These are phyloP conservation scores for Nestor notabilis DNA, from an alignment of 2,113 vertebrate genomes.

Conservation along the genomic window DNA sequence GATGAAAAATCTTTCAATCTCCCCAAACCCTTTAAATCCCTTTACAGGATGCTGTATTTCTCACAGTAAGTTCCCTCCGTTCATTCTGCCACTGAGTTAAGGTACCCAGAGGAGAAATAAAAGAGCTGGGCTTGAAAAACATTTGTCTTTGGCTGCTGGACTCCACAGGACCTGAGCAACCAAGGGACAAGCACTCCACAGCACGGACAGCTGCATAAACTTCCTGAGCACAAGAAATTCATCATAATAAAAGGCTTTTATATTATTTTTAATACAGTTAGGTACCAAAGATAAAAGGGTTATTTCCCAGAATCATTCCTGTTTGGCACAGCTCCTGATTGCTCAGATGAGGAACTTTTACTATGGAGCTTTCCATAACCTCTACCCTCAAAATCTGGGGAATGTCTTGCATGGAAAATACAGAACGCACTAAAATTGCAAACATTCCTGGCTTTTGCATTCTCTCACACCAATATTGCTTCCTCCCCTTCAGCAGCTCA, in stretches of 20 bases:
- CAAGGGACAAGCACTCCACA: neutral
- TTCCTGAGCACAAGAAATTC: slow-evolving; percentile 55
- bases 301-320: slow-evolving; percentile 64
- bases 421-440: slow-evolving; percentile 4
- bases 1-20: slow-evolving; percentile 55
- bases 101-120: slow-evolving; percentile 32
- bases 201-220: slow-evolving; percentile 57
- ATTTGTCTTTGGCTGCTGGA: slow-evolving; percentile 33
- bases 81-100: slow-evolving; percentile 33
- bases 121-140: neutral
- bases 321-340: slow-evolving; percentile 3
- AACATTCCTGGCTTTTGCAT: slow-evolving; percentile 2
- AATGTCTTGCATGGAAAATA: slow-evolving; percentile 38
- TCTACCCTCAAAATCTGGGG: slow-evolving; percentile 60
- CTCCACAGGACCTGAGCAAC: slow-evolving; percentile 7
- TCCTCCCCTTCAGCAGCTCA: neutral
- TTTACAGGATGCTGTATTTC: slow-evolving; percentile 46
- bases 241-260: slow-evolving; percentile 51
- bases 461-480: slow-evolving; percentile 7
- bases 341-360: slow-evolving; percentile 29
- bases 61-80: slow-evolving; percentile 29
- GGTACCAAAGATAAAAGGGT: slow-evolving; percentile 57
- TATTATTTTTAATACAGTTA: slow-evolving; percentile 15
- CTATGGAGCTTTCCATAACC: slow-evolving; percentile 55
- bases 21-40: slow-evolving; percentile 43